These are phyloP conservation scores for Spea bombifrons DNA, from an alignment of 2,113 vertebrate species.

Conservation along the genomic window DNA sequence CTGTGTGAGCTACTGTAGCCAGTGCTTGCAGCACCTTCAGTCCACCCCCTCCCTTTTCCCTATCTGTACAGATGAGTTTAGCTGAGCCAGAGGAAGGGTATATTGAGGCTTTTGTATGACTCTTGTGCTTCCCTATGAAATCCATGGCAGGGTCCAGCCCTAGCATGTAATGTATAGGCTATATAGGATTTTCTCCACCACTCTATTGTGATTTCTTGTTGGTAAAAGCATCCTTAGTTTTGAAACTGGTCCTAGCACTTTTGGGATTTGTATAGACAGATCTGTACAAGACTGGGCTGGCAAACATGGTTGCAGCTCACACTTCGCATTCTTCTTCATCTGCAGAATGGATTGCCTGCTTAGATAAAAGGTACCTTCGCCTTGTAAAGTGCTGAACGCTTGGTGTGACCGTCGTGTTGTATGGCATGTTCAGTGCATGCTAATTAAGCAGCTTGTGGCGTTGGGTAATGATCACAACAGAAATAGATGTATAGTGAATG, in stretches of 20 bases:
- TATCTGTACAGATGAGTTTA: constrained; percentile 20
- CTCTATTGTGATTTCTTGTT: neutral
- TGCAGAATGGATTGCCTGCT: constrained; percentile 87
- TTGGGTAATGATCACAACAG: neutral
- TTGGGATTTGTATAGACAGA: constrained; percentile 8
- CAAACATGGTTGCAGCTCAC: constrained; percentile 88
- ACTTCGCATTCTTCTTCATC: constrained; percentile 81
- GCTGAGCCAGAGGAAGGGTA: constrained; percentile 23
- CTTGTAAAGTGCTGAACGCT: neutral
- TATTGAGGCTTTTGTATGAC: constrained; percentile 7
- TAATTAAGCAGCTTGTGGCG: constrained; percentile 4
- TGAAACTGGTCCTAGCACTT: constrained; percentile 1
- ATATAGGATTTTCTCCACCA: neutral
- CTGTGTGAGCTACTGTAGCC: constrained; percentile 41
- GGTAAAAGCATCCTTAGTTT: neutral
- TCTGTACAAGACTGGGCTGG: constrained; percentile 28
- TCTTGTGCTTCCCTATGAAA: neutral
- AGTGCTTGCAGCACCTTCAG: constrained; percentile 32
- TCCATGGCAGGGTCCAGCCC: neutral
- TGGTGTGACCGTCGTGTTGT: neutral
- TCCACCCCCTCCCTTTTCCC: constrained; percentile 20
- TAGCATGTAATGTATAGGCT: constrained; percentile 5
- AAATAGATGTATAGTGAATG: neutral
- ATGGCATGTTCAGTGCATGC: constrained; percentile 13
- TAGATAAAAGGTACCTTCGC: constrained; percentile 86